These are phyloP conservation scores for Trachelus stipa DNA, from an alignment of 2,888 invertebrate species.

Conservation along the genomic window DNA sequence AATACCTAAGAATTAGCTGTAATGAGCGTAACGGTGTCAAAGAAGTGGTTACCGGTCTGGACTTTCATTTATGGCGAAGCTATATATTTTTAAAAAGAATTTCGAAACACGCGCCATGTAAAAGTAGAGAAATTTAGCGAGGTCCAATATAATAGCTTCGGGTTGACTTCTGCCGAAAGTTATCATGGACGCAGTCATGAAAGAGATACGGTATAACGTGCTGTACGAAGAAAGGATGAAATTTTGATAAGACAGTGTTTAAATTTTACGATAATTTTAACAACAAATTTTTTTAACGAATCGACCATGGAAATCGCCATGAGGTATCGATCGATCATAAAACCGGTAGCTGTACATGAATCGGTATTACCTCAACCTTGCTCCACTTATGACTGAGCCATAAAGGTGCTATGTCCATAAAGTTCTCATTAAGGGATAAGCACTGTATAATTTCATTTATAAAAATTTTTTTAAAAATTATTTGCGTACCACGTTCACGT, in stretches of 20 bases:
- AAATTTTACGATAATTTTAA: neutral
- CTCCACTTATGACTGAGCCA: constrained; percentile 25
- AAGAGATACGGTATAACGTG: too few relatives aligned
- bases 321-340: constrained; percentile 1
- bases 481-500: neutral
- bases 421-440: neutral
- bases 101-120: neutral
- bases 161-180: too few relatives aligned
- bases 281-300: neutral
- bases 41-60: neutral
- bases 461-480: neutral
- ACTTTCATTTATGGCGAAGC: neutral
- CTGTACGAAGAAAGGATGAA: too few relatives aligned
- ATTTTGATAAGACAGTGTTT: too few relatives aligned
- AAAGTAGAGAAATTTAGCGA: neutral
- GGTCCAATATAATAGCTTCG: neutral
- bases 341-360: neutral
- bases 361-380: constrained; percentile 27
- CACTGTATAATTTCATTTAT: neutral
- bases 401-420: constrained; percentile 1
- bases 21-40: neutral
- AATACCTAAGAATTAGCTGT: neutral
- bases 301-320: neutral
- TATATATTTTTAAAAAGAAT: neutral
- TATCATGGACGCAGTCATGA: too few relatives aligned